Evolutionary conservation across 1,140 invertebrate species (phyloP).

Genomic region (Zophobas atratus): DNA sequence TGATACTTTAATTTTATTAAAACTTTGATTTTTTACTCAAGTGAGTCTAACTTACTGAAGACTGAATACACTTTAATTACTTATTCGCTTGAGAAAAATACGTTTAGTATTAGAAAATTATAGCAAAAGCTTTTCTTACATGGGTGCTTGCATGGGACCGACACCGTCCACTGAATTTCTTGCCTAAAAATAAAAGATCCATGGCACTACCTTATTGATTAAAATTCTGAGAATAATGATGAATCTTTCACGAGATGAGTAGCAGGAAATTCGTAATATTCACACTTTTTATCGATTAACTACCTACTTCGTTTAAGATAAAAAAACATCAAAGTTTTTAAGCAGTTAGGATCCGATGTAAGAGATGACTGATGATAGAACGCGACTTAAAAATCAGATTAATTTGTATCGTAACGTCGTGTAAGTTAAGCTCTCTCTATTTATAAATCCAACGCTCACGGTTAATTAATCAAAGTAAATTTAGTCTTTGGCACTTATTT

Average conservation of each 20-base stretch:
- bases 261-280: conserved; percentile 43
- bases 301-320: conserved; percentile 9
- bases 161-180: conserved; percentile 37
- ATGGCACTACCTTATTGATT: conserved; percentile 17
- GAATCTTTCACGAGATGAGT: conserved; percentile 37
- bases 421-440: conserved; percentile 36
- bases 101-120: too few species aligned
- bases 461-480: conserved; percentile 38
- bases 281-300: conserved; percentile 43
- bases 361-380: conserved; percentile 33
- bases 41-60: too few species aligned
- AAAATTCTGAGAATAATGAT: conserved; percentile 39
- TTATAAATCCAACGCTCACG: conserved; percentile 20
- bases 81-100: too few species aligned
- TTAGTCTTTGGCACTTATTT: conserved; percentile 20
- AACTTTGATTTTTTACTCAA: too few species aligned
- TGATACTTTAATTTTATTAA: too few species aligned
- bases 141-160: conserved; percentile 5
- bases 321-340: conserved; percentile 15
- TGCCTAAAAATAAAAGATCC: conserved; percentile 29
- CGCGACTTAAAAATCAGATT: conserved; percentile 37
- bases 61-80: too few species aligned
- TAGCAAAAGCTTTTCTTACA: too few species aligned
- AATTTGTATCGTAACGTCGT: conserved; percentile 12
- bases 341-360: not conserved